A percentile compares a stretch with the other conserved stretches of the same genome.
These are phyloP conservation scores for Adelosebastes latens DNA, from an alignment of 2,797 vertebrate genomes.

Conservation along the genomic window DNA sequence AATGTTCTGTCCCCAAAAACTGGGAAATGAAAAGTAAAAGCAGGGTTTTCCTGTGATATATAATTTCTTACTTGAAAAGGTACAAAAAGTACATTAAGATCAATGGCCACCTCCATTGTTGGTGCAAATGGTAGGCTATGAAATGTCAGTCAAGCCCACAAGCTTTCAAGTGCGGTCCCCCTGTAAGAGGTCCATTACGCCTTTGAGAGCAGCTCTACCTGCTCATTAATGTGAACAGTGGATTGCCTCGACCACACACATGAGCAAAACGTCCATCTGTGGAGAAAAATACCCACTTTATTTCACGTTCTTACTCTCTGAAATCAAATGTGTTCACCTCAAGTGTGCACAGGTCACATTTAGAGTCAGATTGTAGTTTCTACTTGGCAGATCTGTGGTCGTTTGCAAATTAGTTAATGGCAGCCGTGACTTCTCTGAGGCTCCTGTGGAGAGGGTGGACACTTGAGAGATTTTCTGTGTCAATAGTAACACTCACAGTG, in stretches of 20 bases:
- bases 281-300: background rate
- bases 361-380: background rate
- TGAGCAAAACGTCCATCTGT: background rate
- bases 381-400: background rate
- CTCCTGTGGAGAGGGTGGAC: constrained; percentile 16
- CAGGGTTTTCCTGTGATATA: background rate
- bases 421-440: background rate
- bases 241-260: background rate
- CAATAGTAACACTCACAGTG: constrained; percentile 1
- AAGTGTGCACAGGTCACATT: background rate
- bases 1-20: background rate
- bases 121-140: constrained; percentile 1
- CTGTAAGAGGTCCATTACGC: background rate
- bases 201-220: background rate
- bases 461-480: constrained; percentile 6
- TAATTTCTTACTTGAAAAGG: background rate
- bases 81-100: background rate
- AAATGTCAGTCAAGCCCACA: background rate
- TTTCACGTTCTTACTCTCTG: background rate
- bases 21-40: background rate
- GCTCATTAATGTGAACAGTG: background rate
- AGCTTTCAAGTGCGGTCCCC: background rate
- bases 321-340: background rate
- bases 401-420: constrained; percentile 20
- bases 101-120: background rate